Conservation (phyloP, 2,797 vertebrate species). For the Manis pentadactyla region DNA sequence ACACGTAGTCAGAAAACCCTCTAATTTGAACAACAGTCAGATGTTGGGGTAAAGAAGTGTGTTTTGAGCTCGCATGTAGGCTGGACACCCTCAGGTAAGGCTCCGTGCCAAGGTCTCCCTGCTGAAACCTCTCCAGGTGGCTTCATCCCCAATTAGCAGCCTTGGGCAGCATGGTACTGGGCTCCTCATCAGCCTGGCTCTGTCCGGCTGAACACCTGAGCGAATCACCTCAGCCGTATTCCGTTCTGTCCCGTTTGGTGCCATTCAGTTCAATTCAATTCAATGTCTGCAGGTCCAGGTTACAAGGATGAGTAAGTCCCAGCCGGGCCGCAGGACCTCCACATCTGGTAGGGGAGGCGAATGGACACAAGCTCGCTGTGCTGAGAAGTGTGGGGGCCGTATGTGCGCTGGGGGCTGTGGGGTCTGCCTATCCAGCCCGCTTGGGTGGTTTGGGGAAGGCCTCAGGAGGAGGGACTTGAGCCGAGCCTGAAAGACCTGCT, state of each 20-base stretch:
- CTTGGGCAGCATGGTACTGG: fast-evolving
- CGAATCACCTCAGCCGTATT: fast-evolving
- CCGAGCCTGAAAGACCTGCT: fast-evolving
- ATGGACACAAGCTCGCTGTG: fast-evolving
- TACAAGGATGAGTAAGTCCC: background rate
- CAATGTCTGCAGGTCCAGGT: fast-evolving
- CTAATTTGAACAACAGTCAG: background rate
- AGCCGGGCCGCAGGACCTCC: fast-evolving
- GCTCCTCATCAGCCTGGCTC: fast-evolving
- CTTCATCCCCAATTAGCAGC: background rate
- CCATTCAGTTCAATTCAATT: background rate
- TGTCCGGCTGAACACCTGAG: fast-evolving
- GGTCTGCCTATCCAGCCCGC: background rate
- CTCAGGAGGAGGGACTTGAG: background rate
- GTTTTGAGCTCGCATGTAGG: background rate
- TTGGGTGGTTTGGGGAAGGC: fast-evolving
- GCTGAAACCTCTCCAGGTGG: background rate
- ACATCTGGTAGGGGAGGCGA: fast-evolving
- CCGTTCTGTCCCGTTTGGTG: fast-evolving
- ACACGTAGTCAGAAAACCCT: background rate
- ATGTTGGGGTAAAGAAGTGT: fast-evolving
- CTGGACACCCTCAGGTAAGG: too few relatives aligned
- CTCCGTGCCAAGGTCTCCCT: fast-evolving
- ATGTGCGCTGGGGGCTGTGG: fast-evolving
- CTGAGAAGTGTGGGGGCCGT: fast-evolving